A percentile compares a stretch with the other conserved stretches of the same genome.
Conservation (phyloP, 2,113 vertebrate species). For the Myrmecophaga tridactyla region DNA sequence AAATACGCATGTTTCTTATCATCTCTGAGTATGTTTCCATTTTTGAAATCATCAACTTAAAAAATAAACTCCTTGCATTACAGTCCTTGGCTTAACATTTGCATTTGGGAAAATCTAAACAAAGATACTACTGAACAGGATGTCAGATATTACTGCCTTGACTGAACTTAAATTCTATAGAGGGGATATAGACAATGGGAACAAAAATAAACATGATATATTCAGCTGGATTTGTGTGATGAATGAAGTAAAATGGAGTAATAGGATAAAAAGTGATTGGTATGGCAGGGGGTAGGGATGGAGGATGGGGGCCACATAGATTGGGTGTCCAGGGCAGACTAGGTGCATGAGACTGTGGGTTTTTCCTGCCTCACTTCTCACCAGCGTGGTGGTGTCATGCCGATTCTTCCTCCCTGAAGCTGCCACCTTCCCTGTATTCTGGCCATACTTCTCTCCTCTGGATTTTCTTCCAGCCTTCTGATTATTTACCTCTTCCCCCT, state of each 20-base stretch:
- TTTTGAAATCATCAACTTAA: not conserved
- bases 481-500: not conserved
- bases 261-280: not conserved
- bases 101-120: not conserved
- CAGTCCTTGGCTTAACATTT: not conserved
- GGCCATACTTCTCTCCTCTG: not conserved
- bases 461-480: not conserved
- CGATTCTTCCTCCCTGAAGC: not conserved
- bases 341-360: fast-evolving
- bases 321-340: not conserved
- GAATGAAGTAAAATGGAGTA: not conserved
- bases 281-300: not conserved
- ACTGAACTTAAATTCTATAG: not conserved
- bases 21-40: not conserved
- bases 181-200: not conserved
- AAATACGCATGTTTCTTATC: not conserved
- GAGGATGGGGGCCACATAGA: not conserved
- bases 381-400: fast-evolving
- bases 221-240: not conserved
- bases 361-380: not conserved
- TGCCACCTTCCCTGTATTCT: not conserved
- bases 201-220: not conserved
- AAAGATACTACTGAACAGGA: not conserved
- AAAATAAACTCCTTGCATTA: not conserved
- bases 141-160: not conserved